Conservation (phyloP, 2,797 vertebrate species). For the Mareca penelope region DNA sequence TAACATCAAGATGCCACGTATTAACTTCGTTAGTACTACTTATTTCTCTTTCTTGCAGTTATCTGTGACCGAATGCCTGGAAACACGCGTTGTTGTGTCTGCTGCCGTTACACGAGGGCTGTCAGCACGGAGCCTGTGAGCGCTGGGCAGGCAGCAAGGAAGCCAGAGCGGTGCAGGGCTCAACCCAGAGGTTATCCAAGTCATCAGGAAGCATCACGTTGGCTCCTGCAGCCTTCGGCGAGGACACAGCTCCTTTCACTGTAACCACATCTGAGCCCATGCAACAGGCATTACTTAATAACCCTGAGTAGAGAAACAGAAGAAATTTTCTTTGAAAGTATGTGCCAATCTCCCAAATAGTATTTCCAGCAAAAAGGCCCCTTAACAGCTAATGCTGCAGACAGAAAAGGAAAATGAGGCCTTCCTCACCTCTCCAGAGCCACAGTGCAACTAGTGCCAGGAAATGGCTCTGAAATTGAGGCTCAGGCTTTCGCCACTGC, state of each 20-base stretch:
- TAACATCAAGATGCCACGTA: background rate
- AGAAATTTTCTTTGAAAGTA: background rate
- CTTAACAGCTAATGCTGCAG: background rate
- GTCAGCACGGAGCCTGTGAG: fast-evolving
- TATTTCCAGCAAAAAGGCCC: slow-evolving; percentile 36
- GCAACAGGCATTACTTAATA: background rate
- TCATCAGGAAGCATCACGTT: background rate
- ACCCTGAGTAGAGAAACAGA: background rate
- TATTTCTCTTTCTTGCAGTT: background rate
- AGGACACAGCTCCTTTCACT: background rate
- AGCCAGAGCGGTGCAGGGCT: background rate
- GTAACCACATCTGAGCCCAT: background rate
- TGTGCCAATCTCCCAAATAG: slow-evolving; percentile 2
- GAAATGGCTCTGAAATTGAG: slow-evolving; percentile 22
- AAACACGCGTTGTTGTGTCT: fast-evolving
- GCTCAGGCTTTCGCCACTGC: background rate
- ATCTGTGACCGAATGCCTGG: background rate
- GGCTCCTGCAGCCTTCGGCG: background rate
- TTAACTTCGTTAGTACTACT: background rate
- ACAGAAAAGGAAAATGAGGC: background rate
- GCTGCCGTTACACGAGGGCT: fast-evolving
- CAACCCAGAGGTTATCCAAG: background rate
- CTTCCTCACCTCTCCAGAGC: background rate
- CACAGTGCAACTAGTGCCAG: background rate
- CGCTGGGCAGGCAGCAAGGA: background rate